Percentiles rank a stretch among this genome's conserved stretches.
Conservation (phyloP, 1,140 invertebrate genomes). For the Araneus ventricosus region DNA sequence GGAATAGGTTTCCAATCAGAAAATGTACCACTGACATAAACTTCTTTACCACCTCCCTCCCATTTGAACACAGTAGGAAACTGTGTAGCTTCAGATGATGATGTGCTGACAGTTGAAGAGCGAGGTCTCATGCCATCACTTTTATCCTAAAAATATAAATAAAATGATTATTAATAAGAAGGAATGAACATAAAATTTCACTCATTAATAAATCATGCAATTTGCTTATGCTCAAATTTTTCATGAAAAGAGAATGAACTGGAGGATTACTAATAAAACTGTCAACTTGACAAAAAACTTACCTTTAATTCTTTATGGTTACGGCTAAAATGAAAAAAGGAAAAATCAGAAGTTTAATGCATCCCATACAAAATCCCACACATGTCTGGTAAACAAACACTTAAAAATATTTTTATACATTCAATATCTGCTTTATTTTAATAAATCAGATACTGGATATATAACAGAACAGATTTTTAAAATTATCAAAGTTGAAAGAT, state of each 20-base stretch:
- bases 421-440: too few species aligned
- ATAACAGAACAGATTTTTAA: too few species aligned
- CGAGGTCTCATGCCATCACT: neutral
- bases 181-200: too few species aligned
- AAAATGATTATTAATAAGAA: neutral
- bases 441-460: too few species aligned
- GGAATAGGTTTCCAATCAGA: constrained; percentile 97
- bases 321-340: neutral
- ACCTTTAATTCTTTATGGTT: neutral
- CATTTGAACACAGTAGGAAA: constrained; percentile 96
- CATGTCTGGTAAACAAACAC: too few species aligned
- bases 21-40: constrained; percentile 96
- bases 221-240: too few species aligned
- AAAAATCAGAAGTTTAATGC: too few species aligned
- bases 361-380: too few species aligned
- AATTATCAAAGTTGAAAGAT: too few species aligned
- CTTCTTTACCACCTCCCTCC: constrained; percentile 96
- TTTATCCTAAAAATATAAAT: neutral
- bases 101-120: constrained; percentile 36
- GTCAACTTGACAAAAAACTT: neutral
- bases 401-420: too few species aligned
- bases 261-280: neutral
- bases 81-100: constrained; percentile 79
- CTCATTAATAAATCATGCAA: too few species aligned
- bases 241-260: neutral